phyloP scores from a whole-genome alignment of 2,797 vertebrate genomes.

The Tenualosa thibaudeaui region DNA sequence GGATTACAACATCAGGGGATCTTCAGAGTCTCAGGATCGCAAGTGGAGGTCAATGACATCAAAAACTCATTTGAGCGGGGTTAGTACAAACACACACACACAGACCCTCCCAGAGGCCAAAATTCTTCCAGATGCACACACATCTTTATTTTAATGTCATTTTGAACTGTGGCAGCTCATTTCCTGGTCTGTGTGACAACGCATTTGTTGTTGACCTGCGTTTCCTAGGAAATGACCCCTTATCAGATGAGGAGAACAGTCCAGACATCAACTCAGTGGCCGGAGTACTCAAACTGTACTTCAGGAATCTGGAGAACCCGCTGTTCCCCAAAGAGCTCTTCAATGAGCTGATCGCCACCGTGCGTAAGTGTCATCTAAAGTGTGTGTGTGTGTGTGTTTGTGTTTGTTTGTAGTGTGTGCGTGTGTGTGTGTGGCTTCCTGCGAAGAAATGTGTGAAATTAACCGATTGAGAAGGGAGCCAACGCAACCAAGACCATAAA shows the following conservation, averaged over 20 bases:
- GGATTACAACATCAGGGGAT: slow-evolving; percentile 98
- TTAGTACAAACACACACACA: slow-evolving; percentile 62
- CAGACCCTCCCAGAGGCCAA: background rate
- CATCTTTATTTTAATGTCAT: background rate
- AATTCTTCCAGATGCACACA: background rate
- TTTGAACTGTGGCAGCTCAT: background rate
- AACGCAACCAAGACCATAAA: background rate
- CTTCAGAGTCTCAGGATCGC: slow-evolving; percentile 96
- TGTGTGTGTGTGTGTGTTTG: background rate
- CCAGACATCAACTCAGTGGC: slow-evolving; percentile 99
- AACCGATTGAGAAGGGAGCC: background rate
- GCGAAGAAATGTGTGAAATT: background rate
- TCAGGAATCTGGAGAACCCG: slow-evolving; percentile 95
- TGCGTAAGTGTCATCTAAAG: slow-evolving; percentile 84
- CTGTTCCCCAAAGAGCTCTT: slow-evolving; percentile 98
- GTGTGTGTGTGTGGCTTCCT: background rate
- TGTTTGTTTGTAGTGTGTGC: slow-evolving; percentile 15
- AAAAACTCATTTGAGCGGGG: slow-evolving; percentile 99
- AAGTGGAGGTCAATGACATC: slow-evolving; percentile 98
- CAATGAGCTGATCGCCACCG: slow-evolving; percentile 94
- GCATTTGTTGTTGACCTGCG: background rate
- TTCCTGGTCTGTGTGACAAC: background rate
- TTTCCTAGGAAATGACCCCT: slow-evolving; percentile 89
- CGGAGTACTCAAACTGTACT: slow-evolving; percentile 97
- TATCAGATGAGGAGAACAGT: slow-evolving; percentile 96